Conservation (phyloP, 2,888 invertebrate species). For the Pegoplata infirma region DNA sequence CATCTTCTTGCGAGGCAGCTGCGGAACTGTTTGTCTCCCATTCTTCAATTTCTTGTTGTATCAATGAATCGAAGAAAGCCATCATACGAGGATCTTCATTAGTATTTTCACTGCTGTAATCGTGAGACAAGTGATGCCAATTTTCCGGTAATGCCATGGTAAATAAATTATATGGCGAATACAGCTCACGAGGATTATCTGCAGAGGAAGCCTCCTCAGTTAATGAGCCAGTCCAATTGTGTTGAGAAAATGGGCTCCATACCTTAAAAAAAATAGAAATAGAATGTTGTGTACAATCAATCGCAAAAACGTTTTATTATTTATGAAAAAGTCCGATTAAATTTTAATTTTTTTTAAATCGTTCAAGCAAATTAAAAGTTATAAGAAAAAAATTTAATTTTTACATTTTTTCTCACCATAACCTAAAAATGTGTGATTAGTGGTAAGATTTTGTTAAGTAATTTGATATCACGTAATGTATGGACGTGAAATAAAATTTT, state of each 20-base stretch:
- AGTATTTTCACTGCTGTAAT: conserved; percentile 92
- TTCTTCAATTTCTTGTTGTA: conserved; percentile 93
- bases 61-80: conserved; percentile 96
- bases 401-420: too few species aligned
- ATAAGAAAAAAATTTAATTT: too few species aligned
- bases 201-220: conserved; percentile 80
- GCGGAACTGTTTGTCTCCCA: conserved; percentile 82
- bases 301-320: too few species aligned
- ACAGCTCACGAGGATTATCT: conserved; percentile 84
- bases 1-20: conserved; percentile 67
- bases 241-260: conserved; percentile 88
- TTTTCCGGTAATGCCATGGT: conserved; percentile 83
- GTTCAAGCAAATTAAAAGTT: background rate
- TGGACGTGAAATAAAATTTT: too few species aligned
- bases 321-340: too few species aligned
- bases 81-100: conserved; percentile 96
- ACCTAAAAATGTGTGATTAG: too few species aligned
- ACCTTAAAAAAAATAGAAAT: conserved; percentile 80
- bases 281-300: too few species aligned
- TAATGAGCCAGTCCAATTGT: conserved; percentile 83
- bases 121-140: conserved; percentile 90
- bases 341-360: too few species aligned
- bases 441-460: too few species aligned
- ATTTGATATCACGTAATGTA: too few species aligned
- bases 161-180: conserved; percentile 90